Evolutionary conservation across 2,888 invertebrate genomes (phyloP), one percentile per base, ranked within the genome.

Genomic region (Axea sp.): DNA sequence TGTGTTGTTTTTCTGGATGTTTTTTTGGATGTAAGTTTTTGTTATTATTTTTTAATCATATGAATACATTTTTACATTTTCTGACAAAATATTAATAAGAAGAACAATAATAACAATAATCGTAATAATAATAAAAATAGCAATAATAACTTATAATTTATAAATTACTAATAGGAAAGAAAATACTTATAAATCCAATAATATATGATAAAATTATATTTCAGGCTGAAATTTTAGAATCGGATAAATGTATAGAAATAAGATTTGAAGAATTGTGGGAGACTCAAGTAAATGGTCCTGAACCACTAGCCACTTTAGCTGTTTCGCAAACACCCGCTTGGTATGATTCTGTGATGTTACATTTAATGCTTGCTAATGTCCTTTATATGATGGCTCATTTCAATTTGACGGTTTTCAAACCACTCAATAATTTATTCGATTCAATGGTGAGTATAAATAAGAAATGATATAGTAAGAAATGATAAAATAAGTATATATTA

Each of bases 381-480:
- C 89, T 97, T 57, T 92, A 94, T 77, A 94, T 96, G 87, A 92
- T 96, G 77, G 92, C 95, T 11, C 91, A 91, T 76, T 95, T 96
- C 81, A 92, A 92, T 79, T 86, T 97, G 45, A 95, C 93, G 84
- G 89, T 92, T 76, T 87, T 90, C 43, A 95, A 93, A 86, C 95
- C 92, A 4, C 89, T 93, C 72, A 93, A 91, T 71, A 91, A 90
- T 68, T 88, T 98, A 11, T 97, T 95, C 83, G 96, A 97, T 84
- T 91, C 93, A 3, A 92, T 89, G 87, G 91, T 91, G 81, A 88
- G 85, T 53, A 17, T 41, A 19, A 3, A 3, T 19, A 3, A 19
- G 4, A 3, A 3, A 19, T 19, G 4, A 19, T 19, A 19, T 19
- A n/a, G n/a, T n/a, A n/a, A n/a, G n/a, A n/a, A n/a, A n/a, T n/a